phyloP scores from a whole-genome alignment of 35 echinoderm and acorn worm genomes.

The Amphiura filiformis region DNA sequence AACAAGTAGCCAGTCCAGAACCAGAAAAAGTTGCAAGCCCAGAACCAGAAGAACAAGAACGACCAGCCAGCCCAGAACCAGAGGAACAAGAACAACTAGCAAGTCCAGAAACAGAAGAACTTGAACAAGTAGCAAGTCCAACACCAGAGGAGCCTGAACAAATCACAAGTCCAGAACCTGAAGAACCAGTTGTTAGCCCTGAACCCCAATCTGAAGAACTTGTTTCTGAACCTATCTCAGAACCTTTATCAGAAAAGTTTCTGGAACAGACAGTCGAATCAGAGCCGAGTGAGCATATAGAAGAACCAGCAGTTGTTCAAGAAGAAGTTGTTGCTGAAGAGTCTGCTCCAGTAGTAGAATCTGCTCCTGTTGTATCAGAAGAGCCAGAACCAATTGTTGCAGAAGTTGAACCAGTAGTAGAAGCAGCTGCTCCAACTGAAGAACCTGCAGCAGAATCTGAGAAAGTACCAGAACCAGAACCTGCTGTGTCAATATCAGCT shows the following conservation, averaged over 20 bases:
- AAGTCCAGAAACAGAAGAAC: constrained; percentile 33
- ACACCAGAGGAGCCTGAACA: constrained; percentile 4
- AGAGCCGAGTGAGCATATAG: background rate
- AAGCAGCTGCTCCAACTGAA: background rate
- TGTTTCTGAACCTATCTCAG: background rate
- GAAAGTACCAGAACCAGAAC: background rate
- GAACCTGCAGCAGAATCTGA: background rate
- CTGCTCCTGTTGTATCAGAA: background rate
- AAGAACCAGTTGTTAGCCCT: background rate
- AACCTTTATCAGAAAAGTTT: constrained; percentile 1
- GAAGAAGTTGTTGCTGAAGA: constrained; percentile 1
- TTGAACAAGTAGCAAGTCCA: background rate
- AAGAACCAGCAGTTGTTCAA: constrained; percentile 4
- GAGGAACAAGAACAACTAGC: constrained; percentile 28
- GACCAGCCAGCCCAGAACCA: background rate
- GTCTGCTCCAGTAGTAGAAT: background rate
- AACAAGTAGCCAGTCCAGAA: constrained; percentile 16
- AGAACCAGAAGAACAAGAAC: background rate
- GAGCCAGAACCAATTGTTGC: background rate
- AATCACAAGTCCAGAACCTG: background rate
- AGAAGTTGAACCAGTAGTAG: background rate
- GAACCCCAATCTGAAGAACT: constrained; percentile 24
- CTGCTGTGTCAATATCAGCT: background rate
- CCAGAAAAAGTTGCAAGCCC: background rate
- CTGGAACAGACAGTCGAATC: constrained; percentile 15